Percentiles rank a stretch among this genome's conserved stretches.
phyloP scores from a whole-genome alignment of 2,888 invertebrate genomes.

The Acronicta psi region DNA sequence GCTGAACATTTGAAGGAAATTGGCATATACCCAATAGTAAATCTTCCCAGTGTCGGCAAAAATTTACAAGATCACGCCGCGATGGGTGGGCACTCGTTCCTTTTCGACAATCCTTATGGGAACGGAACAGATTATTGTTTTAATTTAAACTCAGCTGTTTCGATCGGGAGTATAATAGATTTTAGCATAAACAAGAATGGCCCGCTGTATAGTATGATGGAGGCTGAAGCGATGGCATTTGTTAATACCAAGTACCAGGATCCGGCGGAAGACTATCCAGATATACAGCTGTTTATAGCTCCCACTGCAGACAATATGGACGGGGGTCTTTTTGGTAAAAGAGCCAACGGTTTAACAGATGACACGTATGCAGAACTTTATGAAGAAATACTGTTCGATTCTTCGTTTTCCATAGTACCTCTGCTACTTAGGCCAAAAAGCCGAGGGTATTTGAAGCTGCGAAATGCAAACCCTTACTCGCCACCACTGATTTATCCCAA shows the following conservation, averaged over 20 bases:
- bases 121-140: constrained; percentile 91
- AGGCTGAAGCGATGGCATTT: constrained; percentile 94
- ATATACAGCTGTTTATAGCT: constrained; percentile 93
- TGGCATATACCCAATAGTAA: constrained; percentile 89
- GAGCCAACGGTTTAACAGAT: constrained; percentile 91
- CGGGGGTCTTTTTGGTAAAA: constrained; percentile 92
- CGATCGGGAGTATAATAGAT: constrained; percentile 89
- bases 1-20: constrained; percentile 89
- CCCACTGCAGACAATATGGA: constrained; percentile 94
- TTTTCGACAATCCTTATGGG: constrained; percentile 90
- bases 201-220: constrained; percentile 93
- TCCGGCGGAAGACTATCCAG: constrained; percentile 92
- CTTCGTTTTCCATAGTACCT: constrained; percentile 91
- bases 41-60: constrained; percentile 93
- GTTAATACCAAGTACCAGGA: constrained; percentile 93
- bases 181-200: constrained; percentile 90
- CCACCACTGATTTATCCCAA: constrained; percentile 96
- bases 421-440: constrained; percentile 93
- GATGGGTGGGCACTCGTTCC: constrained; percentile 93
- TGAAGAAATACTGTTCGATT: constrained; percentile 91
- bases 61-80: constrained; percentile 96
- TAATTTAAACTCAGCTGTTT: constrained; percentile 91
- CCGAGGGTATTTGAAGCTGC: constrained; percentile 91
- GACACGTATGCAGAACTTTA: constrained; percentile 91
- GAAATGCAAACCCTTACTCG: constrained; percentile 91